These are phyloP conservation scores for Rhincodon typus DNA, from an alignment of 2,797 vertebrate genomes.

Conservation along the genomic window DNA sequence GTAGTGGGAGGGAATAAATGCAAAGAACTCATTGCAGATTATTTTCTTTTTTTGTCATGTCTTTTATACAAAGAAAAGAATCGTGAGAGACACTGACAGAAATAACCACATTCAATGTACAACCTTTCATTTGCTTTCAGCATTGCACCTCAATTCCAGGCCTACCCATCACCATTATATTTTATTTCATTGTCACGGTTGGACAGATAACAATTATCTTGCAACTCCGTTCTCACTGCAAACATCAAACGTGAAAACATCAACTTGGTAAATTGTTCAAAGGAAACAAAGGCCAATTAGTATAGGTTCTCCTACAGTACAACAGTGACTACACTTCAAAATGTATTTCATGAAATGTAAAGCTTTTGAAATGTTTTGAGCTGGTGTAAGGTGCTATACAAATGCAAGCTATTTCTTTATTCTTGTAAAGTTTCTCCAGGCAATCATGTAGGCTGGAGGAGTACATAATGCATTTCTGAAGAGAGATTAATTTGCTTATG, in stretches of 20 bases:
- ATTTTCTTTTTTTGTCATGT: not conserved
- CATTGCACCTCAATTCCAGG: conserved; percentile 9
- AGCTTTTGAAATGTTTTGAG: not conserved
- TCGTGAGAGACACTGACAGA: not conserved
- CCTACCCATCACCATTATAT: not conserved
- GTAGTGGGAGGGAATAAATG: not conserved
- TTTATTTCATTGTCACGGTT: conserved; percentile 25
- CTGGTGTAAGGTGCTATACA: not conserved
- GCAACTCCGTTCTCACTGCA: not conserved
- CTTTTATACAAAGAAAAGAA: not conserved
- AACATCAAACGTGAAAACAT: not conserved
- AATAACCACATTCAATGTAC: not conserved
- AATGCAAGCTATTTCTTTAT: not conserved
- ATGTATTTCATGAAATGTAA: not conserved
- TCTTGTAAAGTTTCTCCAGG: not conserved
- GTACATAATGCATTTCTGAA: not conserved
- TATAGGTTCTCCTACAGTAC: not conserved
- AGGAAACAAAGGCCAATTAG: not conserved
- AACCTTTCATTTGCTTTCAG: not conserved
- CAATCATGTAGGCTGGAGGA: not conserved
- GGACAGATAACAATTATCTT: conserved; percentile 34
- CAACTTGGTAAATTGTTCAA: not conserved
- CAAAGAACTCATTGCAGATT: not conserved
- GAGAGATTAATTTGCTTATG: not conserved
- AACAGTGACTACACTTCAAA: not conserved